Percentiles rank a stretch among this genome's conserved stretches.
Conservation (phyloP, 2,797 vertebrate species). For the Chaunax sp. region DNA sequence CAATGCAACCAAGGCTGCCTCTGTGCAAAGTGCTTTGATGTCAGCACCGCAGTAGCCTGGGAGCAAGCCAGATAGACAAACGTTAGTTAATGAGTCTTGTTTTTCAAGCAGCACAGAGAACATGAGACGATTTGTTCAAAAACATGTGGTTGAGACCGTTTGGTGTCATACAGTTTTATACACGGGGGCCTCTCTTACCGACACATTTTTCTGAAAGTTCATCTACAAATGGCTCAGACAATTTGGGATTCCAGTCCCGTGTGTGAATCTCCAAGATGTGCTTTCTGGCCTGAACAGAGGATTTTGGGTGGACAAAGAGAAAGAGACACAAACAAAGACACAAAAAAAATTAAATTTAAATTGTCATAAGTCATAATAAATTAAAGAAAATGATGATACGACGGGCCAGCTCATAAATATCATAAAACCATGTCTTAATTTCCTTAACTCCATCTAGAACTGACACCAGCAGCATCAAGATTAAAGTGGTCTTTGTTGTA, state of each 20-base stretch:
- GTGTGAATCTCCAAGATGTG: slow-evolving; percentile 99
- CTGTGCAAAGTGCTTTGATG: slow-evolving; percentile 99
- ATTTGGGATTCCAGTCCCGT: slow-evolving; percentile 96
- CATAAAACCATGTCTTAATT: background rate
- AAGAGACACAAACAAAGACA: slow-evolving; percentile 4
- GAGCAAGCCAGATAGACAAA: background rate
- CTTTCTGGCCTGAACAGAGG: slow-evolving; percentile 91
- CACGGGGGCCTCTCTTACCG: slow-evolving; percentile 84
- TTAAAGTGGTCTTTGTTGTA: slow-evolving; percentile 42
- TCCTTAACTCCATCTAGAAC: no score
- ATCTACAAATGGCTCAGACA: slow-evolving; percentile 93
- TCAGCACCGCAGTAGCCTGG: slow-evolving; percentile 98
- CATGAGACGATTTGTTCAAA: background rate
- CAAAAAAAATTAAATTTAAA: background rate
- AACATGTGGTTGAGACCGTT: background rate
- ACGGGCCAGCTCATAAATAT: background rate
- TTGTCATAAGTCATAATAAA: background rate
- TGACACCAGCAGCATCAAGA: slow-evolving; percentile 41
- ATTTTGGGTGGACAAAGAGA: slow-evolving; percentile 12
- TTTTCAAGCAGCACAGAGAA: slow-evolving; percentile 2
- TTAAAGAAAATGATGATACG: background rate
- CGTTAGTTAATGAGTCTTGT: background rate
- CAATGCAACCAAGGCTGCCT: slow-evolving; percentile 94
- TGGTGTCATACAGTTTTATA: background rate
- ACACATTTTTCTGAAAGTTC: slow-evolving; percentile 99